Evolutionary conservation across 2,797 vertebrate genomes (phyloP).

Genomic region (Micromesistius poutassou): DNA sequence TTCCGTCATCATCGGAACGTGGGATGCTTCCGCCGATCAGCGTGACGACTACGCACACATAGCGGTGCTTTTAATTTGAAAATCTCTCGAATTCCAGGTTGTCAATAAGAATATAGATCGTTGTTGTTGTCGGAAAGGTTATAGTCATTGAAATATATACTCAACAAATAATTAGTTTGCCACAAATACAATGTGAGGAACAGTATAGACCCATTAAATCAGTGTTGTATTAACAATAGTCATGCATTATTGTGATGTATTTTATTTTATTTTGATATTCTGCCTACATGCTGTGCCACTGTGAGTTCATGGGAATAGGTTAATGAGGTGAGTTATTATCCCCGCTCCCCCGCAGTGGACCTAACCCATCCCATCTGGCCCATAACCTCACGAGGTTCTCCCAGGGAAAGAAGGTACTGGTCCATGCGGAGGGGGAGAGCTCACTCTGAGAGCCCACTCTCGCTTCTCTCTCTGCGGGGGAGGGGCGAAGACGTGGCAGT

Average conservation of each 20-base stretch:
- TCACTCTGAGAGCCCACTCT: not conserved
- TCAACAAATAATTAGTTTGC: not conserved
- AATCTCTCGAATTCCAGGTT: not conserved
- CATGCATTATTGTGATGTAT: not conserved
- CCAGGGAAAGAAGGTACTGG: not conserved
- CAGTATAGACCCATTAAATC: not conserved
- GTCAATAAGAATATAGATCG: not conserved
- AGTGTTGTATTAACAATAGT: not conserved
- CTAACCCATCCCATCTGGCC: not conserved
- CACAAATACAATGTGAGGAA: not conserved
- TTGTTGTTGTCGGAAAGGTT: not conserved
- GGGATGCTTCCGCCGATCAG: not conserved
- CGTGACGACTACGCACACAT: not conserved
- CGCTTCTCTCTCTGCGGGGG: slow-evolving; percentile 49
- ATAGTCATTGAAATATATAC: not conserved
- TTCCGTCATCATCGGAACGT: too few relatives aligned
- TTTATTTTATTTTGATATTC: not conserved
- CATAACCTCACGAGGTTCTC: not conserved
- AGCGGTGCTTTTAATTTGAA: not conserved
- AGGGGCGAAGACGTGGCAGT: slow-evolving; percentile 79
- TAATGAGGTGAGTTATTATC: not conserved
- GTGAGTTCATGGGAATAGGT: not conserved
- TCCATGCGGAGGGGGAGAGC: not conserved
- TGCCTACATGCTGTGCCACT: not conserved
- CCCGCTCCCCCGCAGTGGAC: not conserved